Base-by-base conservation (phyloP, 2,888 invertebrate species). In the Acanthoscelides obtectus region DNA sequence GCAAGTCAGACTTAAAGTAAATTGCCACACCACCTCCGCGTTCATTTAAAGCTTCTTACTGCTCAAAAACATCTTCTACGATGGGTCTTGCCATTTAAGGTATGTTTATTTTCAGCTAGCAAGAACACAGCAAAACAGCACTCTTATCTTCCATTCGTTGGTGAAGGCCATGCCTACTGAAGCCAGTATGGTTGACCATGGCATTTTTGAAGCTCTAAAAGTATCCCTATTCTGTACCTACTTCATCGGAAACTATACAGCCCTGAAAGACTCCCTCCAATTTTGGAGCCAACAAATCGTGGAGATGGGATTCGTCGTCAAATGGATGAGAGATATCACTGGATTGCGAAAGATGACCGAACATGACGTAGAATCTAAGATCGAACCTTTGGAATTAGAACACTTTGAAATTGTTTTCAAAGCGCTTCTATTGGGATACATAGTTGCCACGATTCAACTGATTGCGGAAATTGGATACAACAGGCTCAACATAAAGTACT, bases 401-500 rank as follows among this genome's bases (percentile, higher is more conserved):
- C 77, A 79, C 71, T 79, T 76, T 67, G 77, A 77, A 70, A 77
- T 78, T 73, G 72, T 75, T 4, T 76, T 77, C 67, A 22, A 71
- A 22, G 66, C 77, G 67, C 73, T 79, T 25, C 8, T 74, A 12
- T 65, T 66, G 22, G 77, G 78, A 21, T 74, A 72, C 25, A 67
- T 25, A 12, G 27, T 75, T 0, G 73, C 74, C 8, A 27, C 66
- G 0, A 20, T 69, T 0, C 70, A 72, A 12, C 72, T 79, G 3
- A 8, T 74, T 2, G 21, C 71, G 21, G 79, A 79, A 72, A 71
- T 78, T 67, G 25, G 74, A 25, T 74, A 71, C 25, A 67, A 69
- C n/a, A 63, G 68, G 67, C 64, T 74, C 68, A 73, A 74, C 20
- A 64, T 22, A 4, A 69, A 66, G 0, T 72, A 70, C 20, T 1